A percentile compares a stretch with the other conserved stretches of the same genome.
Conservation (phyloP, 2,888 invertebrate species). For the Hypolimnas misippus region DNA sequence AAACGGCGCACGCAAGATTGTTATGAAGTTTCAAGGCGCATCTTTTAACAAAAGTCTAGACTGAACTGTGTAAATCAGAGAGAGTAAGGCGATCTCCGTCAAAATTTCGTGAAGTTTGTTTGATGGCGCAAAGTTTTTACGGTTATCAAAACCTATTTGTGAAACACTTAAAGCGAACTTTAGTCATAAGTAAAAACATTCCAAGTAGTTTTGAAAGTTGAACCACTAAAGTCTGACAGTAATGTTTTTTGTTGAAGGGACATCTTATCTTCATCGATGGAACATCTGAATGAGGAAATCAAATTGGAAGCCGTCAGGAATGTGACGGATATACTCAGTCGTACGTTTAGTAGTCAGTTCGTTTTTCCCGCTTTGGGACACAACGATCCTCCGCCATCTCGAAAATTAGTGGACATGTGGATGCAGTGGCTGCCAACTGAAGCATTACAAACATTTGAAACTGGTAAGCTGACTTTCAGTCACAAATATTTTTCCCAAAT, state of each 20-base stretch:
- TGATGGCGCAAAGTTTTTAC: constrained; percentile 27
- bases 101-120: constrained; percentile 27
- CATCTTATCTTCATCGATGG: constrained; percentile 91
- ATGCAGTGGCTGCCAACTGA: constrained; percentile 93
- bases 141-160: constrained; percentile 22
- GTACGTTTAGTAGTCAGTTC: constrained; percentile 93
- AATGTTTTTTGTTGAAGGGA: constrained; percentile 83
- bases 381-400: constrained; percentile 89
- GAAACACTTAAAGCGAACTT: constrained; percentile 27
- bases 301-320: constrained; percentile 91
- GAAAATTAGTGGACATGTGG: constrained; percentile 90
- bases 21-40: background rate
- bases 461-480: constrained; percentile 82
- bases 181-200: constrained; percentile 16
- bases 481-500: background rate
- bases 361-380: constrained; percentile 96
- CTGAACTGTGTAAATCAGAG: constrained; percentile 24
- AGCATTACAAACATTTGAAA: constrained; percentile 91
- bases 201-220: constrained; percentile 6
- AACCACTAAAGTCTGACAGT: background rate
- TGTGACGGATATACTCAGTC: constrained; percentile 90
- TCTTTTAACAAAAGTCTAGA: constrained; percentile 15
- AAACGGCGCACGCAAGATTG: background rate
- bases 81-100: constrained; percentile 25
- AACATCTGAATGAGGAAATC: constrained; percentile 86